Evolutionary conservation across 2,888 invertebrate species (phyloP).

Genomic region (Acholoe squamosa): DNA sequence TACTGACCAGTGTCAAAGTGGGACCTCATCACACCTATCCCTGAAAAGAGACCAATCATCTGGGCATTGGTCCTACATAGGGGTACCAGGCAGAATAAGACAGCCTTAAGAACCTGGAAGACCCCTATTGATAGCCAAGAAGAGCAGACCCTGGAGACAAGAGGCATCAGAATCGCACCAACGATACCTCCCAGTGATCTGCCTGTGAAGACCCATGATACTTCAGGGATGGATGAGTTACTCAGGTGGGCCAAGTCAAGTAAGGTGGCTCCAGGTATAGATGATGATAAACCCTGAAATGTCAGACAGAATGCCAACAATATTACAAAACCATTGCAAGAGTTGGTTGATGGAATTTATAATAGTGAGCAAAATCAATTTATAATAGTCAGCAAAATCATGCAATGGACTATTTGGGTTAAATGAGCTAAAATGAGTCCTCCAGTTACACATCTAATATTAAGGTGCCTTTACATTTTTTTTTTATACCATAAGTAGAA

Average conservation of each 20-base stretch:
- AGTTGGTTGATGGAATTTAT: no score
- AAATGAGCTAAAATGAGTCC: no score
- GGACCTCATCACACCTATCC: not conserved
- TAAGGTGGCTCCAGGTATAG: not conserved
- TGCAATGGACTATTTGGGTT: no score
- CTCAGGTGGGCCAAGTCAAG: not conserved
- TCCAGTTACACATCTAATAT: no score
- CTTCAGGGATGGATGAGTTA: not conserved
- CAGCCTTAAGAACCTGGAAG: not conserved
- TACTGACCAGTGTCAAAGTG: constrained; percentile 3
- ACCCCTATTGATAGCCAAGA: not conserved
- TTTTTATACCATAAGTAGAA: no score
- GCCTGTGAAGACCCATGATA: not conserved
- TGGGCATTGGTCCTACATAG: not conserved
- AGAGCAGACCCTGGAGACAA: not conserved
- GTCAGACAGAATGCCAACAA: no score
- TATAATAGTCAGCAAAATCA: no score
- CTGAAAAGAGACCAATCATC: not conserved
- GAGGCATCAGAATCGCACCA: not conserved
- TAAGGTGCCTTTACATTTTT: no score
- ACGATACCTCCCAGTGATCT: not conserved
- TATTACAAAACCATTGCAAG: no score
- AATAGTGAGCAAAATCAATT: no score
- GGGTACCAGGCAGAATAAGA: not conserved
- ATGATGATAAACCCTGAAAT: not conserved